Evolutionary conservation across 1,140 invertebrate genomes (phyloP).

Genomic region (Mya arenaria): DNA sequence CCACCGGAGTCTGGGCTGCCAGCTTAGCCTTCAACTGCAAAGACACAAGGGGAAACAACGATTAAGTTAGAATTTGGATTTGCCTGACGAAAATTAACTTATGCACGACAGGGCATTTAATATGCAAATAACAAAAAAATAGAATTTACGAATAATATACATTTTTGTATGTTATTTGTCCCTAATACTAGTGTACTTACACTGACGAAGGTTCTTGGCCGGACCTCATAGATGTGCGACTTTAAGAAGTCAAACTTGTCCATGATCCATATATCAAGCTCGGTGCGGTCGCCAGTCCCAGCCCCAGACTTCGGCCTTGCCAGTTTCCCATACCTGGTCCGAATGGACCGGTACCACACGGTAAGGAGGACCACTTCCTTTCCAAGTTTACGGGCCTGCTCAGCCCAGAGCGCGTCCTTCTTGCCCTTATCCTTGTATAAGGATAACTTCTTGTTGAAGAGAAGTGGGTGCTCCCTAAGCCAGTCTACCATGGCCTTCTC

Average conservation of each 20-base stretch:
- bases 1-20: background rate
- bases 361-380: no score
- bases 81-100: background rate
- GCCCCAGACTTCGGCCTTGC: slow-evolving; percentile 28
- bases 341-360: no score
- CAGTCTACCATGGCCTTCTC: no score
- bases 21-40: background rate
- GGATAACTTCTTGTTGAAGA: no score
- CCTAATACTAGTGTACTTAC: slow-evolving; percentile 27
- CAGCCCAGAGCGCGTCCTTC: no score
- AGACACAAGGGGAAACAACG: background rate
- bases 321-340: slow-evolving; percentile 38
- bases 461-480: no score
- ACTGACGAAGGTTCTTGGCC: slow-evolving; percentile 35
- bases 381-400: no score
- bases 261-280: slow-evolving; percentile 35
- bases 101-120: background rate
- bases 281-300: slow-evolving; percentile 25
- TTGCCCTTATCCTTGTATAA: no score
- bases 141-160: background rate
- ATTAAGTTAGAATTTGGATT: background rate
- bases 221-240: slow-evolving; percentile 43
- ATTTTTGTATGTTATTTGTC: background rate
- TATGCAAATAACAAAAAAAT: no score
- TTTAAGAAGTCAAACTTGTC: slow-evolving; percentile 37